Evolutionary conservation across 1,140 invertebrate species (phyloP).

Genomic region (Brachionus plicatilis): DNA sequence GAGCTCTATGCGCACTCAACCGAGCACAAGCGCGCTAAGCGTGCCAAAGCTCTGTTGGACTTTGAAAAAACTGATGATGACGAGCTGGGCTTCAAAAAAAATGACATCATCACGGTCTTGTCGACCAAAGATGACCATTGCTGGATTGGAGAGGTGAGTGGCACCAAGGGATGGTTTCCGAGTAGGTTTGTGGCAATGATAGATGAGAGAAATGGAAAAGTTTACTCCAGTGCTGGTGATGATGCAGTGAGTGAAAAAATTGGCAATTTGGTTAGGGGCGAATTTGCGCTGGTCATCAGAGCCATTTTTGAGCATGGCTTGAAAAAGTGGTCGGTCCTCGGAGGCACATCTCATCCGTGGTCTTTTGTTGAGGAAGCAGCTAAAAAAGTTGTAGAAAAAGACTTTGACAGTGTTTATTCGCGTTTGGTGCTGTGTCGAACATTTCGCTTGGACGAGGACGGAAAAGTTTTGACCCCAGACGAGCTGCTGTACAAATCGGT

Average conservation of each 20-base stretch:
- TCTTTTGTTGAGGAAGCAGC: conserved; percentile 72
- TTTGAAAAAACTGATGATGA: conserved; percentile 97
- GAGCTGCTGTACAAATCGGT: conserved; percentile 79
- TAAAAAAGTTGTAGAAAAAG: conserved; percentile 87
- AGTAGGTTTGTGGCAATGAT: conserved; percentile 93
- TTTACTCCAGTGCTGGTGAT: conserved; percentile 91
- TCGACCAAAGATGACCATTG: conserved; percentile 98
- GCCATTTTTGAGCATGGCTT: conserved; percentile 92
- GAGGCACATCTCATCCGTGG: conserved; percentile 94
- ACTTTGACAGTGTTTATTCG: conserved; percentile 96
- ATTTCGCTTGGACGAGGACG: conserved; percentile 92
- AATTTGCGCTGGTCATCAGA: conserved; percentile 83
- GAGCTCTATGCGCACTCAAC: conserved; percentile 79
- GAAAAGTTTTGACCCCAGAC: conserved; percentile 94
- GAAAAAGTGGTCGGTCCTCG: conserved; percentile 63
- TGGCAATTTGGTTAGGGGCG: conserved; percentile 86
- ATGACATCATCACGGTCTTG: conserved; percentile 89
- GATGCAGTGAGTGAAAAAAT: conserved; percentile 91
- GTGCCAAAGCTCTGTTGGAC: conserved; percentile 90
- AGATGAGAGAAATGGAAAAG: conserved; percentile 85
- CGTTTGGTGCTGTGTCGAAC: conserved; percentile 94
- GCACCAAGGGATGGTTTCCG: conserved; percentile 95
- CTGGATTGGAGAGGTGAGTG: conserved; percentile 98
- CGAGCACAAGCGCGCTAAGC: conserved; percentile 62
- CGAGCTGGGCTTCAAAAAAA: conserved; percentile 93